Conservation (phyloP, 2,888 invertebrate genomes). For the Tetramorium bicarinatum region DNA sequence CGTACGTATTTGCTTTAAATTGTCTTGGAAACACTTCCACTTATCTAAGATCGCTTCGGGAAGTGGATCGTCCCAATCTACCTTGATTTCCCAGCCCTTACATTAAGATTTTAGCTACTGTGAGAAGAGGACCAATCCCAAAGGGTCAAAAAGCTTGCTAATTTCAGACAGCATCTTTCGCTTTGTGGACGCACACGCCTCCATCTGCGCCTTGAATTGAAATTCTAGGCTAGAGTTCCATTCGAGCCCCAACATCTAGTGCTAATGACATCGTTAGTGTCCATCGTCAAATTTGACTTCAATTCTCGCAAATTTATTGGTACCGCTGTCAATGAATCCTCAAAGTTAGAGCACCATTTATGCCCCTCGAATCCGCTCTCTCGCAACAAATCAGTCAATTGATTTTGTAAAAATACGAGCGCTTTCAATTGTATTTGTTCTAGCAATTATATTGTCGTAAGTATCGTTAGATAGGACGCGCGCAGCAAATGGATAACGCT, state of each 20-base stretch:
- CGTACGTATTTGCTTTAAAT: fast-evolving
- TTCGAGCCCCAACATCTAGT: background rate
- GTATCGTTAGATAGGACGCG: background rate
- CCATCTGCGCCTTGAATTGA: background rate
- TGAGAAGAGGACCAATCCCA: background rate
- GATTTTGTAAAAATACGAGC: background rate
- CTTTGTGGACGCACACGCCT: background rate
- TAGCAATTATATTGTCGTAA: background rate
- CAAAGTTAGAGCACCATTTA: background rate
- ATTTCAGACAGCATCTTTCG: background rate
- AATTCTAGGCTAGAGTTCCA: background rate
- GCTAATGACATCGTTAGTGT: background rate
- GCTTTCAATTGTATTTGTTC: background rate
- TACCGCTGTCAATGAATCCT: fast-evolving
- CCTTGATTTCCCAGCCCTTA: background rate
- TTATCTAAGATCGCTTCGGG: background rate
- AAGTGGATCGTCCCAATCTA: background rate
- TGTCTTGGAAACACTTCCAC: background rate
- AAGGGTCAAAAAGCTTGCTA: background rate
- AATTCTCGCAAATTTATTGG: background rate
- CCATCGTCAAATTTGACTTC: background rate
- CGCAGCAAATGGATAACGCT: background rate
- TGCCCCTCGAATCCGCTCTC: background rate
- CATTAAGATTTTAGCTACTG: background rate
- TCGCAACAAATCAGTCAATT: background rate